Percentiles rank a stretch among this genome's conserved stretches.
Conservation (phyloP, 2,113 vertebrate genomes). For the Catharus minimus region DNA sequence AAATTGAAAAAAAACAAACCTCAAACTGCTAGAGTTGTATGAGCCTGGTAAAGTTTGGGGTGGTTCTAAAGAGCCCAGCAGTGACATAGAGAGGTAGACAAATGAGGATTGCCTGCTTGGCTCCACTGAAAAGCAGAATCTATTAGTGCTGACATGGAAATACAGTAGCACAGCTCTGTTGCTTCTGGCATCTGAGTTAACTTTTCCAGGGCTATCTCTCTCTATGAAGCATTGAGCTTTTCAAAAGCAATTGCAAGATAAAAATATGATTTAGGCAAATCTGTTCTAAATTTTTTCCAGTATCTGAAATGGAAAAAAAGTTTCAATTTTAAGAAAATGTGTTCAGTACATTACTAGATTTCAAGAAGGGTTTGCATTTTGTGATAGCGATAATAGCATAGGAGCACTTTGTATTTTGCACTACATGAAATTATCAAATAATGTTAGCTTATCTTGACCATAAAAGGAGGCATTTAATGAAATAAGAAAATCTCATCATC, state of each 20-base stretch:
- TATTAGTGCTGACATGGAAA: neutral
- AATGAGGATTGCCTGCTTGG: neutral
- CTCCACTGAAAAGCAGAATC: neutral
- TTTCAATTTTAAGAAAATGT: neutral
- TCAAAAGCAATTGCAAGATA: neutral
- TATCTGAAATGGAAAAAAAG: slow-evolving; percentile 10
- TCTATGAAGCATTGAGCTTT: neutral
- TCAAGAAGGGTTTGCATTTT: neutral
- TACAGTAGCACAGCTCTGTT: neutral
- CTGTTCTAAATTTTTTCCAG: neutral
- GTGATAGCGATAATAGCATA: neutral
- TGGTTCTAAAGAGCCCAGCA: neutral
- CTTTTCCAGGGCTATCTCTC: neutral
- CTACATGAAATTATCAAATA: neutral
- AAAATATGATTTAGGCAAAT: neutral
- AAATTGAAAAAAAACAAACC: neutral
- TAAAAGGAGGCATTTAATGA: neutral
- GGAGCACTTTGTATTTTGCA: neutral
- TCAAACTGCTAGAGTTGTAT: neutral
- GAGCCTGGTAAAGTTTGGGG: neutral
- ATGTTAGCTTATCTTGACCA: neutral
- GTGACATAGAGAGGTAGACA: neutral
- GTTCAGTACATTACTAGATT: neutral
- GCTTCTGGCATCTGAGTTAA: neutral
- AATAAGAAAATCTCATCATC: neutral